Evolutionary conservation across 2,888 invertebrate genomes (phyloP), one percentile per base, ranked within the genome.

Genomic region (Lasius platythorax): DNA sequence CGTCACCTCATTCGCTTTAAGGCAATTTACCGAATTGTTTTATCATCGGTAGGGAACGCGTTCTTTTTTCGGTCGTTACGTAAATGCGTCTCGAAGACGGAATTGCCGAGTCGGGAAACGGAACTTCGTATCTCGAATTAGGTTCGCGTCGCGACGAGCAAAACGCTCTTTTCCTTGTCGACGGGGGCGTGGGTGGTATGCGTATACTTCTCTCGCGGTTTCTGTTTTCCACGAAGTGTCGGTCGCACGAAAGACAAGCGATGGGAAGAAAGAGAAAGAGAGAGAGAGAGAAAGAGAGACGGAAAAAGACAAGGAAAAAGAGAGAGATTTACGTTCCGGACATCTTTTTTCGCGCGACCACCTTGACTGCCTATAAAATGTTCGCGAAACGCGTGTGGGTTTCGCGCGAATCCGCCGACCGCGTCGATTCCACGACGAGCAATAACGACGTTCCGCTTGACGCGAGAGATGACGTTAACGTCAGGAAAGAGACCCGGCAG

Each of bases 281-380:
- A 46, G 8, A 30, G n/a, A 23, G n/a, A 40, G n/a, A 4, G 23
- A 18, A 18, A 72, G 15, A n/a, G 18, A 37, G 28, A n/a, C 3
- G 15, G 53, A 30, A 50, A 50, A 18, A 37, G 5, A 37, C 5
- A 37, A 37, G 37, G 23, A 23, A 37, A 5, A 5, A 68, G 85
- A 87, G 82, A 83, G 82, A 87, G 89, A 91, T 91, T 88, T 88
- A 88, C 86, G 85, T 85, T 81, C 83, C 87, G 73, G 53, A 46
- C 66, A 75, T 73, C 56, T 89, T 89, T 90, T 89, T 87, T 85
- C 87, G 85, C 83, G 75, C 82, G 85, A 85, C 87, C 86, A 89
- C 91, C 87, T 87, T 87, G 87, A 85, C 89, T 84, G 85, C 83
- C 85, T 83, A 86, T 84, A 89, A 90, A 87, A 82, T 86, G 89